Evolutionary conservation across 2,113 vertebrate species (phyloP), one percentile per base, ranked within the genome.

Genomic region (Epinephelus cyanopodus): DNA sequence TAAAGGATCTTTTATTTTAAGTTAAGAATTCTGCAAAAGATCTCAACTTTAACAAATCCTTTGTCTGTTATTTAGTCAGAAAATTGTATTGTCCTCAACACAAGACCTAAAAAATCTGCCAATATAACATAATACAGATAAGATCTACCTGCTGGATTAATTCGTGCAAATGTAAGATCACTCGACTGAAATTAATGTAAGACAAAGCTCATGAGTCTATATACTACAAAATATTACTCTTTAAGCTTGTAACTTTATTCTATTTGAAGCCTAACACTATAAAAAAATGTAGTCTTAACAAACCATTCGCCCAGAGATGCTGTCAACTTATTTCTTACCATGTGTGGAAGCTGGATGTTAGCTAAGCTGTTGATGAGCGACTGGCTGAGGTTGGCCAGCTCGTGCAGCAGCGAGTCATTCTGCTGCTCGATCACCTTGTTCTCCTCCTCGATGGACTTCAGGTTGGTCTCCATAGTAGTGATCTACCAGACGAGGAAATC

Each of bases 291-390:
- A 11, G 3, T 23, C 13, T 33, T 15, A 37, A 48, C n/a, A 62
- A 79, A 53, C 48, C 23, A 18, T 39, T 48, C 0, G 50, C 42
- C n/a, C 25, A 0, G 19, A 10, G 37, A 5, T 17, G 10, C 6
- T 3, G n/a, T 7, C 9, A n/a, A 86, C 86, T 87, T 85, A 48
- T 69, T 88, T 95, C 97, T 96, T 95, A 99, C 98, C 98, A 99
- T 99, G 94, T 99, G 98, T 12, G 98, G 98, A 65, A 99, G 97
- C 96, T 99, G 98, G 95, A 99, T 99, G 96, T 99, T 98, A 81
- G 98, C 98, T 67, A 99, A 95, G 93, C 98, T 99, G 95, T 98
- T 97, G 95, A 99, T 99, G 92, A 99, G 96, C 68, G 98, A 97
- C 95, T 99, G 98, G 95, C 98, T 99, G 87, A 99, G 97, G 95